Base-by-base conservation (phyloP, 1,140 invertebrate species). In the Trichonephila inaurata region DNA sequence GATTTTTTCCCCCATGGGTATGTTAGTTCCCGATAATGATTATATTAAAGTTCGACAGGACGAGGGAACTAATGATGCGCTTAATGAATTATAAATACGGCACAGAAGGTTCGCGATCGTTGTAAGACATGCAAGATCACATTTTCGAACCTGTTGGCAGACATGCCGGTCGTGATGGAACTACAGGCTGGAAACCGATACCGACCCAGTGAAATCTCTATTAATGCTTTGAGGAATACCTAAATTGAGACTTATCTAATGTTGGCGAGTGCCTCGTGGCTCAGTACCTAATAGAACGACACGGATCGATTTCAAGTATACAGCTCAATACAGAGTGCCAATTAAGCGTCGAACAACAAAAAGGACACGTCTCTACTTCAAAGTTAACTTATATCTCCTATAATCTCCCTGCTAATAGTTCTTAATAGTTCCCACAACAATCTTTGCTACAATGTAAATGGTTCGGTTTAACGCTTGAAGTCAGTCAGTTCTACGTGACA, bases 71-170 rank as follows among this genome's bases (percentile, higher is more conserved):
- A 92, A 87, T 92, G 62, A 87, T 69, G 33, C 83, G 16, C 28
- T 61, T 92, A 92, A 92, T 92, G 91, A 92, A 86, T 92, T 92
- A 87, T 87, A 87, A 87, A 92, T 92, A 77, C 64, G 82, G 28
- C 83, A 87, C 44, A 51, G 51, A 51, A 51, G 82, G 82, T 83
- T 21, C 51, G 58, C 24, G n/a, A 92, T 92, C 21, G 28, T 85
- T 92, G 90, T 92, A 64, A 83, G 61, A 92, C 90, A 92, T 92
- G 90, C 60, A 92, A 92, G 90, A 92, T 92, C 61, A 92, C 72
- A 90, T 90, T 92, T 33, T 66, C 69, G 28, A 51, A 40, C 64
- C 28, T 58, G 86, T 58, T 77, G 88, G 44, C 44, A 64, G 61
- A 89, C 69, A 33, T 60, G 44, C 14, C 10, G 12, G 69, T 90